Evolutionary conservation across 2,888 invertebrate species (phyloP), one percentile per base, ranked within the genome.

Genomic region (Caenorhabditis doughertyi): DNA sequence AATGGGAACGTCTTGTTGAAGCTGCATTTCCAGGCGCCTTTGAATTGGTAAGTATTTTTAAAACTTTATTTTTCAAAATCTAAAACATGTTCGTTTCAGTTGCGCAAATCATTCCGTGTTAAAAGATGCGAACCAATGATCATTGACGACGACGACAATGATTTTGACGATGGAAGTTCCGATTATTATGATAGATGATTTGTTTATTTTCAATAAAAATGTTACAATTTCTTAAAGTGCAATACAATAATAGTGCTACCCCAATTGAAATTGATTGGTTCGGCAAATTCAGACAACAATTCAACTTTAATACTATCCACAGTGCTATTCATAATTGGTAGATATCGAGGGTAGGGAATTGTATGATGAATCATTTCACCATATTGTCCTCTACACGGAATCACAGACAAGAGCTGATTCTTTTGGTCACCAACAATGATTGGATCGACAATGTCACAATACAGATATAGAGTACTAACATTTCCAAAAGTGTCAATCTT

Each of bases 221-320:
- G 56, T 51, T 35, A 1, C 51, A 56, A 42, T 27, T 56, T 68
- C 44, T 44, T 68, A 29, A 68, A 56, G 29, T 68, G 68, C 44
- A 68, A 68, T 29, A 56, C 56, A 68, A 68, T 23, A 68, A 68
- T 56, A 44, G 27, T 56, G 56, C 55, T 68, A 11, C 68, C 55
- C 68, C 68, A 68, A 55, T 68, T 23, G 27, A 68, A 68, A 27
- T 53, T 18, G 1, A 68, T 68, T 23, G 53, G 67, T 68, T 68
- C 67, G 23, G 21, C 68, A 44, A 68, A 68, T 68, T 68, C 68
- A 25, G 55, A 56, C 23, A 68, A 68, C 7, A 68, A 18, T 56
- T 68, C 56, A 56, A 68, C 51, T 16, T 68, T 55, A 13, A 68
- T 68, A 13, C 8, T 27, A 27, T 68, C 55, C 13, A 56, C 18